phyloP scores from a whole-genome alignment of 2,888 invertebrate genomes.

The Scaptomyza polygonia region DNA sequence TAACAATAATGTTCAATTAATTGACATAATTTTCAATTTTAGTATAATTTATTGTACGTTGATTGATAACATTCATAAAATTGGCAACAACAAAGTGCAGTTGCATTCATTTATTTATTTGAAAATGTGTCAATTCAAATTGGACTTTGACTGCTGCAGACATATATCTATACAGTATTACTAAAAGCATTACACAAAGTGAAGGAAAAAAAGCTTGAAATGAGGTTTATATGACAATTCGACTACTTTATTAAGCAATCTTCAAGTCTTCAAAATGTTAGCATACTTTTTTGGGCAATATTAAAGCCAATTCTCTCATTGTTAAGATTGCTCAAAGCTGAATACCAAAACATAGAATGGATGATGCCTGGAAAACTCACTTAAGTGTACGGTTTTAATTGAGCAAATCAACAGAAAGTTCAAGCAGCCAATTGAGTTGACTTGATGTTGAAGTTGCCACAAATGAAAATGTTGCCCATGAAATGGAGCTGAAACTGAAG shows the following conservation, averaged over 20 bases:
- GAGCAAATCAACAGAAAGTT: conserved; percentile 43
- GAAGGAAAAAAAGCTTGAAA: no score
- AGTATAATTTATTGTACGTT: background rate
- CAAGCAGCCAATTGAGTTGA: conserved; percentile 17
- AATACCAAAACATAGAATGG: background rate
- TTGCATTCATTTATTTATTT: background rate
- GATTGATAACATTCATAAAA: background rate
- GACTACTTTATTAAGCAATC: no score
- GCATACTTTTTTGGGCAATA: background rate
- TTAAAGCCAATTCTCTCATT: conserved; percentile 3
- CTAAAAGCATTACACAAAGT: no score
- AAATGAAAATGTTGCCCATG: conserved; percentile 31
- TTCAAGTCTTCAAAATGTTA: background rate
- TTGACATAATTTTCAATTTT: background rate
- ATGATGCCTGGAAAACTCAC: conserved; percentile 7
- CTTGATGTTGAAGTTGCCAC: conserved; percentile 15
- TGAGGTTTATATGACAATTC: background rate
- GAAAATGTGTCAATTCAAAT: background rate
- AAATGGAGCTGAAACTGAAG: conserved; percentile 32
- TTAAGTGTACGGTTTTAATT: conserved; percentile 53
- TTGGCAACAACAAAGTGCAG: background rate
- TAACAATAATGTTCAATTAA: background rate
- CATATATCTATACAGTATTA: background rate
- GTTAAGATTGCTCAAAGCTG: conserved; percentile 5
- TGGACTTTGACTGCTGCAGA: background rate